phyloP scores from a whole-genome alignment of 2,888 invertebrate genomes.

The Taenaris catops region DNA sequence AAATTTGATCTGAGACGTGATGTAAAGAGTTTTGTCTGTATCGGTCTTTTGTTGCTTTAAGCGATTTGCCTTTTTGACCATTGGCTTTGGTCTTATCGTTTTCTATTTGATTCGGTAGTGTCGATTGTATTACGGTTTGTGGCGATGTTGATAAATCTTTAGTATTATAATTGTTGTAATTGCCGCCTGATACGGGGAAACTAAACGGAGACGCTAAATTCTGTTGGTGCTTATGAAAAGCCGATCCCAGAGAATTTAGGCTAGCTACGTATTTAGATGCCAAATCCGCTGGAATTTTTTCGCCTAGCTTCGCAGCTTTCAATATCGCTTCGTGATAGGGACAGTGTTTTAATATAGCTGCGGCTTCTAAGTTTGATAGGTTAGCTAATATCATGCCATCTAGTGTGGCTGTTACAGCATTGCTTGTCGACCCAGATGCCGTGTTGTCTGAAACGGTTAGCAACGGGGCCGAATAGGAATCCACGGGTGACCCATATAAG shows the following conservation, averaged over 20 bases:
- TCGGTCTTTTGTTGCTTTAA: constrained; percentile 40
- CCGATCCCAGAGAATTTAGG: constrained; percentile 69
- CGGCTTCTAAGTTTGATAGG: constrained; percentile 58
- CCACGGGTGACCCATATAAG: constrained; percentile 64
- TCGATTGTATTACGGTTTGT: constrained; percentile 49
- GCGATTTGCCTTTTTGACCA: constrained; percentile 49
- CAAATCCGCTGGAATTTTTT: constrained; percentile 64
- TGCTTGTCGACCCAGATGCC: constrained; percentile 59
- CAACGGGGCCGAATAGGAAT: constrained; percentile 74
- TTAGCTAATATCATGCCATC: constrained; percentile 62
- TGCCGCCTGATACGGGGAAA: constrained; percentile 42
- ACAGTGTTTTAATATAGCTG: constrained; percentile 70
- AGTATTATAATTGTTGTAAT: constrained; percentile 43
- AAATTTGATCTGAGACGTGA: constrained; percentile 55
- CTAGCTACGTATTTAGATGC: constrained; percentile 77
- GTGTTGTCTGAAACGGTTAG: constrained; percentile 72
- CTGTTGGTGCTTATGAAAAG: constrained; percentile 66
- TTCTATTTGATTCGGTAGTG: constrained; percentile 43
- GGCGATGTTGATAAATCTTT: constrained; percentile 53
- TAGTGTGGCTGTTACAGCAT: constrained; percentile 53
- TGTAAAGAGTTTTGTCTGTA: constrained; percentile 48
- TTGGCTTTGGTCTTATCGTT: constrained; percentile 37
- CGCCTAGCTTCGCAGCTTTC: constrained; percentile 58
- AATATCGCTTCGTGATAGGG: constrained; percentile 75
- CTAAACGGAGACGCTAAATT: constrained; percentile 39